Conservation (phyloP, 2,888 invertebrate genomes). For the Pollenia griseotomentosa region DNA sequence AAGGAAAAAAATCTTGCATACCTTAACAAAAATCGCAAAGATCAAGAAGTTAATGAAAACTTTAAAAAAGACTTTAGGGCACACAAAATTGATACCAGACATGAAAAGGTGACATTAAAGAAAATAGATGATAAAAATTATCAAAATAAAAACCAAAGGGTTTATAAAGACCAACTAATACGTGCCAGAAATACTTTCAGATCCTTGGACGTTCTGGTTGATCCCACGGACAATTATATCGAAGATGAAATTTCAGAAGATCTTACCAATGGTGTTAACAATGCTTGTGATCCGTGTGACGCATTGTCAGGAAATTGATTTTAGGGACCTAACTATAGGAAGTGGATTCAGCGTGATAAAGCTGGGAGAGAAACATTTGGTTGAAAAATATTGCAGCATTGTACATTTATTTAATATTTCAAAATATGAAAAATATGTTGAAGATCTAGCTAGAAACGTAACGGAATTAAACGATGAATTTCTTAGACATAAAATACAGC, state of each 20-base stretch:
- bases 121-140: not conserved
- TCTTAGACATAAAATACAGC: not conserved
- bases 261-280: not conserved
- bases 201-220: slow-evolving; percentile 19
- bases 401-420: slow-evolving; percentile 8
- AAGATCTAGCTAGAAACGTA: not conserved
- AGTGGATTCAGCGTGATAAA: not conserved
- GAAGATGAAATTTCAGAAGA: not conserved
- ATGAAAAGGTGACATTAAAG: slow-evolving; percentile 2
- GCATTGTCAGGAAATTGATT: slow-evolving; percentile 1
- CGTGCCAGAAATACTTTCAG: slow-evolving; percentile 22
- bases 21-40: slow-evolving; percentile 16
- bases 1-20: slow-evolving; percentile 13
- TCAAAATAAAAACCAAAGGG: slow-evolving; percentile 28
- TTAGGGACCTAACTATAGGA: slow-evolving; percentile 5
- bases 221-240: not conserved
- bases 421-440: not conserved
- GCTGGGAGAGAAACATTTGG: not conserved
- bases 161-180: slow-evolving; percentile 28
- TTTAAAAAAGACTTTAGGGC: slow-evolving; percentile 30
- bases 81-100: slow-evolving; percentile 8
- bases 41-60: slow-evolving; percentile 11
- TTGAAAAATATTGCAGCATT: not conserved
- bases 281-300: not conserved
- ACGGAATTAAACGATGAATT: not conserved